Conservation (phyloP, 2,888 invertebrate genomes). For the Frankliniella fusca region DNA sequence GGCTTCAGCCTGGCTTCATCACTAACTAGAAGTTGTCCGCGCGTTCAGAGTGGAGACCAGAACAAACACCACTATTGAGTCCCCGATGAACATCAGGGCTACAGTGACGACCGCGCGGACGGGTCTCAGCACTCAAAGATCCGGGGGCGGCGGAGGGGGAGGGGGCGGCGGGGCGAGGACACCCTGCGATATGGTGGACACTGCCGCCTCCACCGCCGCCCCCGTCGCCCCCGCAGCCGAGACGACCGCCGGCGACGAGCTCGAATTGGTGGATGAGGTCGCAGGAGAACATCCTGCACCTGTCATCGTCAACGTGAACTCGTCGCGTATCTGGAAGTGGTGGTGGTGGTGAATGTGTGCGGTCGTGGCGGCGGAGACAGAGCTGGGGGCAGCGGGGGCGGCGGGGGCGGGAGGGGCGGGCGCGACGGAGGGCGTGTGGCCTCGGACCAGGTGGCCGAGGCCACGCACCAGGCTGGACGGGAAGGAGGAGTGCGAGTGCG, state of each 20-base stretch:
- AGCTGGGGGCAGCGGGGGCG: neutral
- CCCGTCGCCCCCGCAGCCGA: neutral
- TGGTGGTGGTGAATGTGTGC: neutral
- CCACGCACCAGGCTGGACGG: constrained; percentile 15
- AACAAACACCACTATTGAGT: constrained; percentile 9
- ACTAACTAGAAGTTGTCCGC: constrained; percentile 5
- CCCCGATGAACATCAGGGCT: neutral
- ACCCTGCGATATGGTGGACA: constrained; percentile 10
- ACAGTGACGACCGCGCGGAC: constrained; percentile 18
- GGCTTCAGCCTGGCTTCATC: neutral
- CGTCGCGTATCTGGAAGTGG: neutral
- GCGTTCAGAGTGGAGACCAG: constrained; percentile 4
- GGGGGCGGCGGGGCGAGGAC: constrained; percentile 6
- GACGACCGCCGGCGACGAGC: too few species aligned
- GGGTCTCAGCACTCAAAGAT: constrained; percentile 15
- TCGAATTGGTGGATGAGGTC: too few species aligned
- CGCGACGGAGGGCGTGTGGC: constrained; percentile 5
- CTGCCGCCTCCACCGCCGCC: neutral
- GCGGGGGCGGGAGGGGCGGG: neutral
- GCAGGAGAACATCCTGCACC: too few species aligned
- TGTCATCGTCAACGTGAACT: neutral
- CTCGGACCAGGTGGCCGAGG: neutral
- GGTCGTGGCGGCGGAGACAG: neutral
- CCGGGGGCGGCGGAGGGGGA: neutral
- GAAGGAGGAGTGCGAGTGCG: constrained; percentile 7